These are phyloP conservation scores for Mechanitis mazaeus DNA, from an alignment of 2,888 invertebrate genomes.

Conservation along the genomic window DNA sequence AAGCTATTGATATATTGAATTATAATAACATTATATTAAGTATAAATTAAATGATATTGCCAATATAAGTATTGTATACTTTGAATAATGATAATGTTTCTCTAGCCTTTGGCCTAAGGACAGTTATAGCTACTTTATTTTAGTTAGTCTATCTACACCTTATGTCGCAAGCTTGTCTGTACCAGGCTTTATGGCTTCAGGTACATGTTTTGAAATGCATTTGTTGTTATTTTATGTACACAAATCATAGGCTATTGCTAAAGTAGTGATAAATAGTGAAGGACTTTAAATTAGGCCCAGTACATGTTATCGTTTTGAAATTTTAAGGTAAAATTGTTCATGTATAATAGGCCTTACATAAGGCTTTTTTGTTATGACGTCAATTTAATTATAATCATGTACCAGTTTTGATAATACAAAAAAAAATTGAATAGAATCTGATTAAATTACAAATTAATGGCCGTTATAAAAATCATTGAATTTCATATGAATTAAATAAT, in stretches of 20 bases:
- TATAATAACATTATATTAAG: slow-evolving; percentile 15
- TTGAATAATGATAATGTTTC: slow-evolving; percentile 25
- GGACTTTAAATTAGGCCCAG: slow-evolving; percentile 16
- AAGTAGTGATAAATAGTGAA: slow-evolving; percentile 41
- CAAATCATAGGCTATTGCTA: slow-evolving; percentile 40
- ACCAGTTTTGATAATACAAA: too few relatives aligned
- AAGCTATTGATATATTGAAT: slow-evolving; percentile 9
- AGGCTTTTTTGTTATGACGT: too few relatives aligned
- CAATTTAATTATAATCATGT: too few relatives aligned
- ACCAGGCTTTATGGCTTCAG: slow-evolving; percentile 26
- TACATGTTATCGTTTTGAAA: not conserved
- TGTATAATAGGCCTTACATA: too few relatives aligned
- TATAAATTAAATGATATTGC: slow-evolving; percentile 18
- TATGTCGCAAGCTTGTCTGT: slow-evolving; percentile 28
- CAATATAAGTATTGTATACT: slow-evolving; percentile 19
- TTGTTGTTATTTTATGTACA: slow-evolving; percentile 28
- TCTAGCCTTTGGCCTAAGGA: slow-evolving; percentile 22
- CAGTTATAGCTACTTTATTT: slow-evolving; percentile 32
- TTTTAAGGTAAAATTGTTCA: too few relatives aligned
- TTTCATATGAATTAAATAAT: too few relatives aligned
- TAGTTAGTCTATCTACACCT: slow-evolving; percentile 30
- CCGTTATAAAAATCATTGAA: too few relatives aligned
- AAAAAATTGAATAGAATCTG: too few relatives aligned
- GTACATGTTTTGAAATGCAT: slow-evolving; percentile 27
- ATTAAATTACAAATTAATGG: too few relatives aligned